Conservation (phyloP, 2,797 vertebrate genomes). For the Lacerta bilineata region DNA sequence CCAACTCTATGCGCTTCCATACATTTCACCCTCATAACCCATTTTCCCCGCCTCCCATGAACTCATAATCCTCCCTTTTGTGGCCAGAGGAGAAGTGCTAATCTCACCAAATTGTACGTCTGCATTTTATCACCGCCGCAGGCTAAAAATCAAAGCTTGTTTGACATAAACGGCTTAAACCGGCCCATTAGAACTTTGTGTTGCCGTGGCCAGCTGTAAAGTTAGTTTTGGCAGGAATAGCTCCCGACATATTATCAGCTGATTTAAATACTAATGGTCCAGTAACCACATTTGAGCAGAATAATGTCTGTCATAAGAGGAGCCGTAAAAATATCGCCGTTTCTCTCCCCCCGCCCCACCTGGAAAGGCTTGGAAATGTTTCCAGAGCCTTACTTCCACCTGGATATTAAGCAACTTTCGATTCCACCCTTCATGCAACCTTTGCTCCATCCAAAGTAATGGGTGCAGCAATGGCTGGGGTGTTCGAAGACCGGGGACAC, state of each 20-base stretch:
- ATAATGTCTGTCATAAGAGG: slow-evolving; percentile 57
- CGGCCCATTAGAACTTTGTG: slow-evolving; percentile 43
- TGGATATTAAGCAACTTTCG: not conserved
- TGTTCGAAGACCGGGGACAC: not conserved
- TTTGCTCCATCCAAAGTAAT: not conserved
- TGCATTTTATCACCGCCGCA: slow-evolving; percentile 43
- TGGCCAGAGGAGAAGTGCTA: slow-evolving; percentile 45
- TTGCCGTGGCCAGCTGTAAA: slow-evolving; percentile 50
- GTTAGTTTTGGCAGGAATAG: slow-evolving; percentile 49
- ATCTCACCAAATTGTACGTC: slow-evolving; percentile 54
- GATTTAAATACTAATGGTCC: slow-evolving; percentile 74
- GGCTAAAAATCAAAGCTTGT: slow-evolving; percentile 63
- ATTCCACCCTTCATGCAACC: not conserved
- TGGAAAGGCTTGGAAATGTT: not conserved
- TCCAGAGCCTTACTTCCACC: slow-evolving; percentile 13
- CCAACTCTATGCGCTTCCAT: not conserved
- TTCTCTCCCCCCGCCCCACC: not conserved
- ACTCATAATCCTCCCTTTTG: slow-evolving; percentile 47
- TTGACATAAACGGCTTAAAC: slow-evolving; percentile 61
- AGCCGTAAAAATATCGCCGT: slow-evolving; percentile 38
- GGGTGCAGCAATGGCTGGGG: too few species aligned
- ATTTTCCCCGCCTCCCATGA: slow-evolving; percentile 31
- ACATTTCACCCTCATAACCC: not conserved
- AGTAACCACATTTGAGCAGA: slow-evolving; percentile 59
- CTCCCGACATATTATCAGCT: slow-evolving; percentile 51